Evolutionary conservation across 2,888 invertebrate species (phyloP), one percentile per base, ranked within the genome.

Genomic region (Antitype chi): DNA sequence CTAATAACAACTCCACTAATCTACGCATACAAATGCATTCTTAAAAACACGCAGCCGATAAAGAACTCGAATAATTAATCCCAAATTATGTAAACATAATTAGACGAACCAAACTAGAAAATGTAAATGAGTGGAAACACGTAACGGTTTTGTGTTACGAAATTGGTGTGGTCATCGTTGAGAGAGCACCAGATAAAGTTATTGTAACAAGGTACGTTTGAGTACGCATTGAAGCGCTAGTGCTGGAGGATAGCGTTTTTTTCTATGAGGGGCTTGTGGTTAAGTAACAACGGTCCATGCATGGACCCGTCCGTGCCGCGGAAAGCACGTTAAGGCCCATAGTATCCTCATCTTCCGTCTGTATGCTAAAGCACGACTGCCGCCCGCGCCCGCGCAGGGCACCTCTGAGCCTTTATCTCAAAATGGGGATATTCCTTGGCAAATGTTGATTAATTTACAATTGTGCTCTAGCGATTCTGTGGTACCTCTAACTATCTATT

Each of bases 81-180:
- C 60, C 60, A 81, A 86, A 88, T 86, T 85, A 87, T 86, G 83
- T 87, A 74, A 86, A 87, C 86, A 88, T 82, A 88, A 88, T 88
- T 85, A 86, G 77, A 77, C 76, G 71, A 70, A 77, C 69, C n/a
- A 75, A 84, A 84, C 81, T 84, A 82, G 80, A 77, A 83, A 76
- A 87, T 82, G 81, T 80, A 85, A 89, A 89, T 74, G 57, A 78
- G 84, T 81, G 49, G 84, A 71, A 81, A 81, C 78, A 77, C 53
- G 75, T 87, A 89, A 89, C 89, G 85, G 89, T 85, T 60, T 52
- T 76, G 49, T 80, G 77, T 81, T 84, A 88, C 85, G 80, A 82
- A 84, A 80, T 85, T 74, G 75, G 55, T 78, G 53, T n/a, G 74
- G 87, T 87, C 80, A 85, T 72, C 66, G 84, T 87, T 49, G 70